Conservation (phyloP, 1,140 invertebrate genomes). For the Solen grandis region DNA sequence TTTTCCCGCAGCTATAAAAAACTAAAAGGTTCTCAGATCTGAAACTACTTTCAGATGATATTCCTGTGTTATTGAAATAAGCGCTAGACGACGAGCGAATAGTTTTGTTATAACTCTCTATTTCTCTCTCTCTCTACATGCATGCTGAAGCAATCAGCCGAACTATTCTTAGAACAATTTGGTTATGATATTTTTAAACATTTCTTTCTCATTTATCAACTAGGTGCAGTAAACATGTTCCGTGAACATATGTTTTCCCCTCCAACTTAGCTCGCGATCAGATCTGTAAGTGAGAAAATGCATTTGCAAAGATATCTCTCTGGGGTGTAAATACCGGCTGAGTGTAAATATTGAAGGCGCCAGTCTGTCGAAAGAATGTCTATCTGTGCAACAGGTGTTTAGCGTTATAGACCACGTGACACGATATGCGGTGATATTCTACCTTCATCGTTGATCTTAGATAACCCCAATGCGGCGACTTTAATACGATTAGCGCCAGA, state of each 20-base stretch:
- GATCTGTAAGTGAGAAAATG: conserved; percentile 53
- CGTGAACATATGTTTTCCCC: conserved; percentile 40
- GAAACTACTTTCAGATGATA: too few relatives aligned
- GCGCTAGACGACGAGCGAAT: background rate
- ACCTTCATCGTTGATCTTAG: conserved; percentile 57
- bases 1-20: too few relatives aligned
- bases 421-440: conserved; percentile 54
- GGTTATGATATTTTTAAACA: too few relatives aligned
- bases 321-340: conserved; percentile 54
- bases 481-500: conserved; percentile 57
- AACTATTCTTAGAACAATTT: conserved; percentile 32
- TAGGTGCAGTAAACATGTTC: too few relatives aligned
- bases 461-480: conserved; percentile 56
- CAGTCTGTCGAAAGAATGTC: conserved; percentile 49
- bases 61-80: background rate
- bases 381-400: conserved; percentile 57
- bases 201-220: too few relatives aligned
- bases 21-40: too few relatives aligned
- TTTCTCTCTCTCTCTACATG: background rate
- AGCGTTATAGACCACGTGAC: conserved; percentile 52
- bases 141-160: background rate
- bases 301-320: conserved; percentile 52
- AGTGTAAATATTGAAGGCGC: conserved; percentile 55
- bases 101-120: background rate
- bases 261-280: conserved; percentile 18